A percentile compares a stretch with the other conserved stretches of the same genome.
Evolutionary conservation across 2,113 vertebrate species (phyloP).

Genomic region (Aviceda subcristata): DNA sequence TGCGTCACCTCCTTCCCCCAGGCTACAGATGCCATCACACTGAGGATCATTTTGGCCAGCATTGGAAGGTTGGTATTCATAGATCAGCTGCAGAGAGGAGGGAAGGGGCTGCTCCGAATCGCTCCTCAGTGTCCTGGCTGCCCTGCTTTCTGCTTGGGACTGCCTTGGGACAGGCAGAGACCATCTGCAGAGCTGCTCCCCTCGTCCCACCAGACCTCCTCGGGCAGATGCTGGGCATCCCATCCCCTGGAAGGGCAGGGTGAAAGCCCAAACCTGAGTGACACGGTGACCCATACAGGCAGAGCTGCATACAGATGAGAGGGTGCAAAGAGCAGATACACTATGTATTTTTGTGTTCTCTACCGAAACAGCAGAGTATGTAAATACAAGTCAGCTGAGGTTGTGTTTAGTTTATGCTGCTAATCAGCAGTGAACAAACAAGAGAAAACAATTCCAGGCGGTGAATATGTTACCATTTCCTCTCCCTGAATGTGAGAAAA

Average conservation of each 20-base stretch:
- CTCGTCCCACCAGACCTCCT: rapidly evolving
- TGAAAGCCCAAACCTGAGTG: background rate
- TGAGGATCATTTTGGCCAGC: background rate
- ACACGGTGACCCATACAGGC: background rate
- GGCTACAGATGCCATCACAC: rapidly evolving
- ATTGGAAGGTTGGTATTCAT: background rate
- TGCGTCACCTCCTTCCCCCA: background rate
- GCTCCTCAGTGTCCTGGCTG: background rate
- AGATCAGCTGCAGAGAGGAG: background rate
- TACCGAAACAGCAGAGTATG: background rate
- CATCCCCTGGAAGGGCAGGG: background rate
- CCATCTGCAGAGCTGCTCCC: background rate
- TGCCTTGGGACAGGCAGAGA: background rate
- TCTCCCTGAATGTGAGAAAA: background rate
- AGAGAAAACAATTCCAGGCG: background rate
- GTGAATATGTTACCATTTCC: background rate
- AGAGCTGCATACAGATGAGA: background rate
- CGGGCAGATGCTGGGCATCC: background rate
- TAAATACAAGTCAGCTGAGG: background rate
- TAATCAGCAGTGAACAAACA: slow-evolving; percentile 19
- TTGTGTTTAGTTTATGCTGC: background rate
- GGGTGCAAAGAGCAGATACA: background rate
- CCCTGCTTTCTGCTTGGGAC: background rate
- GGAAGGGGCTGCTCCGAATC: background rate
- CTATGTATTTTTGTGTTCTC: background rate